Conservation (phyloP, 2,888 invertebrate genomes). For the Heliconius charithonia region DNA sequence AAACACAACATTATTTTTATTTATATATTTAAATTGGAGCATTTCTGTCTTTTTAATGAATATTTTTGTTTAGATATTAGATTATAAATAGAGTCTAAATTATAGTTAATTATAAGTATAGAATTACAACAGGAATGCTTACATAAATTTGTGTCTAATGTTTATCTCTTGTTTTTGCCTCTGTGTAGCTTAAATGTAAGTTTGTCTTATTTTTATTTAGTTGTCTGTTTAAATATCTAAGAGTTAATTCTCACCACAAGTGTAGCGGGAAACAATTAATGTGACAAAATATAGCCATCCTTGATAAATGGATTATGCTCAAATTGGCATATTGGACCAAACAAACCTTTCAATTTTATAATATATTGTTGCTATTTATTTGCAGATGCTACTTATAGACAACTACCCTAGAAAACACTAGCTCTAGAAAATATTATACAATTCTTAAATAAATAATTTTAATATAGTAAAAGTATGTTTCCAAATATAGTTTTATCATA, state of each 20-base stretch:
- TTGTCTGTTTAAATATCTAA: background rate
- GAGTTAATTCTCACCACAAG: background rate
- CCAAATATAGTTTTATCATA: background rate
- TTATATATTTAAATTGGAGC: background rate
- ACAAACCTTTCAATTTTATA: too few relatives aligned
- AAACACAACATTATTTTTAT: background rate
- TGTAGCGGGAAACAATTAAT: too few relatives aligned
- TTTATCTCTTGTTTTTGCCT: too few relatives aligned
- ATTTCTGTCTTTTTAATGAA: background rate
- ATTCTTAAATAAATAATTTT: background rate
- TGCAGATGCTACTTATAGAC: too few relatives aligned
- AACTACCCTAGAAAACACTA: too few relatives aligned
- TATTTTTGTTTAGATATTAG: background rate
- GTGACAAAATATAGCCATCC: too few relatives aligned
- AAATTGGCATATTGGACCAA: too few relatives aligned
- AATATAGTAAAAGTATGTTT: background rate
- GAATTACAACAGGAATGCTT: background rate
- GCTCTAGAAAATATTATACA: background rate
- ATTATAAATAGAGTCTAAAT: background rate
- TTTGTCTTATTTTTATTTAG: too few relatives aligned
- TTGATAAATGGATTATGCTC: too few relatives aligned
- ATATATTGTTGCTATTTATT: too few relatives aligned
- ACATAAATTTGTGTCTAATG: too few relatives aligned
- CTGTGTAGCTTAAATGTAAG: background rate
- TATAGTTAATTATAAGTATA: background rate